phyloP scores from a whole-genome alignment of 2,113 vertebrate genomes.

The Gnathonemus longibarbis region DNA sequence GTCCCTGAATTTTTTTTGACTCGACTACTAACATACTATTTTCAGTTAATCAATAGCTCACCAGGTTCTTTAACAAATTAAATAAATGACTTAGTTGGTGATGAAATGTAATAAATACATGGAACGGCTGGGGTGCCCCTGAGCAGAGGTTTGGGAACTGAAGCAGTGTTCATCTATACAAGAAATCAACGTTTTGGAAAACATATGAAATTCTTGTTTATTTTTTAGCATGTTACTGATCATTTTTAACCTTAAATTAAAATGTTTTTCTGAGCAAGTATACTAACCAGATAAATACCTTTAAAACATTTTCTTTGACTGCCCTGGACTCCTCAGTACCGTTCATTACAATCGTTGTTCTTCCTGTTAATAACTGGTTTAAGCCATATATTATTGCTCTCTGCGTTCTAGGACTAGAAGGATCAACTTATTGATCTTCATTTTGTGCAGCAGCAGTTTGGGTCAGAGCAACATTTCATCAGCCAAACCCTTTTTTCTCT shows the following conservation, averaged over 20 bases:
- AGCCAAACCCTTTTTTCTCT: not conserved
- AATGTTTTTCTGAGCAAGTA: not conserved
- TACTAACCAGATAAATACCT: not conserved
- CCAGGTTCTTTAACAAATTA: not conserved
- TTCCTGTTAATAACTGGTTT: not conserved
- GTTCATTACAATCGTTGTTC: not conserved
- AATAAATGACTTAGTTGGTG: not conserved
- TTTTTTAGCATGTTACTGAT: not conserved
- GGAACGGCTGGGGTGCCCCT: not conserved
- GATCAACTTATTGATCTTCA: not conserved
- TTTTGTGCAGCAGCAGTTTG: not conserved
- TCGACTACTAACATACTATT: not conserved
- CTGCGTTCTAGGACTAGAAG: not conserved
- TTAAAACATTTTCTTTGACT: not conserved
- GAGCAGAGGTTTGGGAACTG: not conserved
- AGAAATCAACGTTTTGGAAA: not conserved
- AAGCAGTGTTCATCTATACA: not conserved
- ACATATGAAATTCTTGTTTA: not conserved
- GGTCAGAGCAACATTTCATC: not conserved
- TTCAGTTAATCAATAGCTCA: not conserved
- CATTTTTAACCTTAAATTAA: not conserved
- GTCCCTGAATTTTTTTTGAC: not conserved
- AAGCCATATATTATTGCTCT: not conserved
- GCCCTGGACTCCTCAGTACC: not conserved
- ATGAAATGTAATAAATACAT: not conserved